phyloP scores from a whole-genome alignment of 2,113 vertebrate species.

The Mixornis gularis region DNA sequence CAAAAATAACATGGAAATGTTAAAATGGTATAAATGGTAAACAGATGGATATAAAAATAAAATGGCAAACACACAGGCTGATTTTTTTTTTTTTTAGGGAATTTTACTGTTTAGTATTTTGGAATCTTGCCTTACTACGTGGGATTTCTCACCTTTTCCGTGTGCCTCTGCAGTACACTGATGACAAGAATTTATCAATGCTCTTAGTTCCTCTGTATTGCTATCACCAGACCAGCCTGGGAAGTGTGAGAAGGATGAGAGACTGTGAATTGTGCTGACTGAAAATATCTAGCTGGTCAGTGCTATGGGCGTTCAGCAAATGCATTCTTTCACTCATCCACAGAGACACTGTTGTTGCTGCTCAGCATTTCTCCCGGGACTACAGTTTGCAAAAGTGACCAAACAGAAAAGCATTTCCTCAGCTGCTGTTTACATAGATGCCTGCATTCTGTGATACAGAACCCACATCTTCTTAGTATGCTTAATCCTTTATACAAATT shows the following conservation, averaged over 20 bases:
- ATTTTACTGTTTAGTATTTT: not conserved
- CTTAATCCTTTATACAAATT: not conserved
- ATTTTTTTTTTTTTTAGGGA: not conserved
- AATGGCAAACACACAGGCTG: not conserved
- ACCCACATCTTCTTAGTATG: not conserved
- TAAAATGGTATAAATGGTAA: not conserved
- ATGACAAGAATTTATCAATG: not conserved
- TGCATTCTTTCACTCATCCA: not conserved
- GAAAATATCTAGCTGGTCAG: not conserved
- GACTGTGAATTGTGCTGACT: not conserved
- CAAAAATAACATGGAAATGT: not conserved
- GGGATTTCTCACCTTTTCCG: not conserved
- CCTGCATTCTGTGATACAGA: not conserved
- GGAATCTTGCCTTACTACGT: not conserved
- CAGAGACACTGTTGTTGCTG: not conserved
- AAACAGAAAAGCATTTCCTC: not conserved
- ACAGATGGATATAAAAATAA: not conserved
- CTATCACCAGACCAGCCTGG: not conserved
- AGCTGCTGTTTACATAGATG: not conserved
- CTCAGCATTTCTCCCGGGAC: not conserved
- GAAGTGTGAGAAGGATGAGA: not conserved
- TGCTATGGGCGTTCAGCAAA: not conserved
- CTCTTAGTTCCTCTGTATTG: not conserved
- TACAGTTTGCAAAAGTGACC: not conserved
- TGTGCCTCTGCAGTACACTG: not conserved